phyloP scores from a whole-genome alignment of 2,113 vertebrate genomes.

The Apteryx owenii region DNA sequence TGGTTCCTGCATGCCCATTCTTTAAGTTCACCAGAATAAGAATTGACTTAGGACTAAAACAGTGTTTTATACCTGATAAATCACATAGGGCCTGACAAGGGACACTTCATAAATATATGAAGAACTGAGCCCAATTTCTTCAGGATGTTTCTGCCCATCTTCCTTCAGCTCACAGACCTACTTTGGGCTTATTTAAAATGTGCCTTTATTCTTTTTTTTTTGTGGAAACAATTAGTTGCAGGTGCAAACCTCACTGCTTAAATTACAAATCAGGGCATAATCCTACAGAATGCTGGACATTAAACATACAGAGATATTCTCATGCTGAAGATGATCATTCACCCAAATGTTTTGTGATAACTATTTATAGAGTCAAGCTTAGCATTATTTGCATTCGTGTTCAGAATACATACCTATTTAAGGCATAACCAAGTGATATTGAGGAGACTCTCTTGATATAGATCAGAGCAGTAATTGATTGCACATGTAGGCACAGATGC shows the following conservation, averaged over 20 bases:
- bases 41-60: not conserved
- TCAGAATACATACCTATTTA: not conserved
- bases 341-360: not conserved
- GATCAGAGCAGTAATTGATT: not conserved
- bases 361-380: not conserved
- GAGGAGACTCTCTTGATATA: not conserved
- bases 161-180: not conserved
- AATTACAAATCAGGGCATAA: not conserved
- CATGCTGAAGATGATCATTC: not conserved
- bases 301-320: not conserved
- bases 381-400: not conserved
- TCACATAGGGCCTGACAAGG: not conserved
- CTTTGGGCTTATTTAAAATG: not conserved
- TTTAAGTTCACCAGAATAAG: not conserved
- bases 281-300: not conserved
- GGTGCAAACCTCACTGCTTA: not conserved
- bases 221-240: not conserved
- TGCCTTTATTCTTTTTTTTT: rapidly evolving
- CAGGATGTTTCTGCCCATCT: not conserved
- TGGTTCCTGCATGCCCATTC: not conserved
- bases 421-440: not conserved
- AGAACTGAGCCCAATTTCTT: not conserved
- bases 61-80: not conserved
- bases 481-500: not conserved
- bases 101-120: not conserved